Evolutionary conservation across 2,113 vertebrate species (phyloP).

Genomic region (Oreochromis spilurus): DNA sequence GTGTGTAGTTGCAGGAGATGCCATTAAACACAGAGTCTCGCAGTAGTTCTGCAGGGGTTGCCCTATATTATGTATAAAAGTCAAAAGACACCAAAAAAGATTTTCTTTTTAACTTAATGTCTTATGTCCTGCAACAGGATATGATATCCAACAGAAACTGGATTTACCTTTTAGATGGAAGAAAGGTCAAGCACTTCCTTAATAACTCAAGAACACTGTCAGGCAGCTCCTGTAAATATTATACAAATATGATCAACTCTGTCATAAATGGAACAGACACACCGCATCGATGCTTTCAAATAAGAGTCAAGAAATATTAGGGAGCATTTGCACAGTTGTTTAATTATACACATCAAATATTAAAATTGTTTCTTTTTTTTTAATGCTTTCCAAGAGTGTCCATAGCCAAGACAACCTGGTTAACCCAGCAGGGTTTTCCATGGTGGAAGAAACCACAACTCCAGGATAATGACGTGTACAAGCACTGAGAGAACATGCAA

Average conservation of each 20-base stretch:
- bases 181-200: conserved; percentile 90
- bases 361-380: not conserved
- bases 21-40: conserved; percentile 79
- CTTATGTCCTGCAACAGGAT: not conserved
- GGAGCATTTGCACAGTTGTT: not conserved
- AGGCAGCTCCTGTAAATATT: conserved; percentile 77
- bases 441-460: not conserved
- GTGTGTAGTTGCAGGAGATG: conserved; percentile 74
- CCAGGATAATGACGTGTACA: not conserved
- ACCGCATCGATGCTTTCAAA: not conserved
- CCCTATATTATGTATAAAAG: conserved; percentile 61
- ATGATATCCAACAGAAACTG: not conserved
- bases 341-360: not conserved
- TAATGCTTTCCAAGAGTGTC: not conserved
- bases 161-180: conserved; percentile 86
- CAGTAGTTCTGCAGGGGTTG: conserved; percentile 82
- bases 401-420: not conserved
- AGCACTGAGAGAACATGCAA: not conserved
- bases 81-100: not conserved
- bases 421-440: not conserved
- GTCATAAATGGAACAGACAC: not conserved
- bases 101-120: not conserved
- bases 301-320: not conserved
- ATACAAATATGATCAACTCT: not conserved
- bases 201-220: conserved; percentile 79